Conservation (phyloP, 2,113 vertebrate species). For the Caretta caretta region DNA sequence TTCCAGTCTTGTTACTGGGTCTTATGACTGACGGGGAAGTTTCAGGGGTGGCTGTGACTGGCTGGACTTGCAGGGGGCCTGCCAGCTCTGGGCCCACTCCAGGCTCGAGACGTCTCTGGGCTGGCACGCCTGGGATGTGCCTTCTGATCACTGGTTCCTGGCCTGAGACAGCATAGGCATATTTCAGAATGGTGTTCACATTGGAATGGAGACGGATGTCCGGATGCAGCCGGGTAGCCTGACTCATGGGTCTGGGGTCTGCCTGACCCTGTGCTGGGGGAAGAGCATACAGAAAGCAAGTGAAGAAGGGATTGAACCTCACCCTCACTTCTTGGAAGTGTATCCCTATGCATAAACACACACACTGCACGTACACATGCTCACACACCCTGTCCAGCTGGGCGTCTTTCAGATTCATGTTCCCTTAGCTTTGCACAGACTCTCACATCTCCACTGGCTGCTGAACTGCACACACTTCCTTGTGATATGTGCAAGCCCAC, state of each 20-base stretch:
- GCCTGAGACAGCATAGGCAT: neutral
- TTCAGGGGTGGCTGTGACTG: rapidly evolving
- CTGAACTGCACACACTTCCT: neutral
- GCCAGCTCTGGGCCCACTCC: rapidly evolving
- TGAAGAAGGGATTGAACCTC: rapidly evolving
- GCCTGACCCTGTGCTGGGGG: neutral
- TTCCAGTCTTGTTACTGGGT: neutral
- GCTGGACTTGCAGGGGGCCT: rapidly evolving
- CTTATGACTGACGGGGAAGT: rapidly evolving
- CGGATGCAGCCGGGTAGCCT: neutral
- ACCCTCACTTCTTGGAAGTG: neutral
- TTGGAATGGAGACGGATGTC: neutral
- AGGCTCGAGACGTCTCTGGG: rapidly evolving
- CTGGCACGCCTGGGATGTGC: rapidly evolving
- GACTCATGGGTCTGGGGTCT: too few relatives aligned
- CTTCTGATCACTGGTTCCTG: rapidly evolving
- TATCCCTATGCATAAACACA: neutral
- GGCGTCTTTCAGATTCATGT: neutral
- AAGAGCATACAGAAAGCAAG: neutral
- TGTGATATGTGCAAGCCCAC: neutral
- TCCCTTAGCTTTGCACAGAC: neutral
- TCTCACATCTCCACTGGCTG: neutral
- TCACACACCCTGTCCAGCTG: neutral
- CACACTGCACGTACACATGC: neutral
- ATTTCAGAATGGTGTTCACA: neutral